These are phyloP conservation scores for Osmerus mordax DNA, from an alignment of 2,113 vertebrate genomes.

Conservation along the genomic window DNA sequence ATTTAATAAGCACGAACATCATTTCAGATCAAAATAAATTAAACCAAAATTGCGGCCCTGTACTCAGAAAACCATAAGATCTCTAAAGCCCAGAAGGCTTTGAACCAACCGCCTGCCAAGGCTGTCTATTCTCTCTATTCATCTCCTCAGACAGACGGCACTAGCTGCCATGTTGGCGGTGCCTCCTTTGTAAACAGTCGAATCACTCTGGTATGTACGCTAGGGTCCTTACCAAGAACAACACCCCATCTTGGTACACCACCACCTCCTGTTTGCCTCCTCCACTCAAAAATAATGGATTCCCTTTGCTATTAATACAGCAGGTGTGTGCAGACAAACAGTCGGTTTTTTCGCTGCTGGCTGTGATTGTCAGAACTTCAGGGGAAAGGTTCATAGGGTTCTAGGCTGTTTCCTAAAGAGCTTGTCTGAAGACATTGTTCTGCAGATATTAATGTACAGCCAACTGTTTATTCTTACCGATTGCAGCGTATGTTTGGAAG, in stretches of 20 bases:
- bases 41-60: neutral
- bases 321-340: conserved; percentile 3
- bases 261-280: conserved; percentile 19
- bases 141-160: conserved; percentile 43
- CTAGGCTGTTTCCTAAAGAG: conserved; percentile 19
- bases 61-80: conserved; percentile 10
- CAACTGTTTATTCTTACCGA: no score
- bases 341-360: conserved; percentile 23
- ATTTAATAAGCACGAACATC: neutral
- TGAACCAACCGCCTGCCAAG: conserved; percentile 24
- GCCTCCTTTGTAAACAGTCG: conserved; percentile 44
- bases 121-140: conserved; percentile 28
- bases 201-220: conserved; percentile 56
- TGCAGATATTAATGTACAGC: neutral
- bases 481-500: no score
- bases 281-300: conserved; percentile 38
- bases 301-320: conserved; percentile 16
- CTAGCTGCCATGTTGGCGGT: conserved; percentile 9
- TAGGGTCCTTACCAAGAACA: conserved; percentile 54
- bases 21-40: neutral
- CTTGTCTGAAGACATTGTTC: neutral
- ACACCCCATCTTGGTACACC: conserved; percentile 19
- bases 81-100: conserved; percentile 16
- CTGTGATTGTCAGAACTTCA: conserved; percentile 18
- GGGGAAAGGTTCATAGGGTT: conserved; percentile 26